phyloP scores from a whole-genome alignment of 2,797 vertebrate genomes.

The Chaenodraco wilsoni region DNA sequence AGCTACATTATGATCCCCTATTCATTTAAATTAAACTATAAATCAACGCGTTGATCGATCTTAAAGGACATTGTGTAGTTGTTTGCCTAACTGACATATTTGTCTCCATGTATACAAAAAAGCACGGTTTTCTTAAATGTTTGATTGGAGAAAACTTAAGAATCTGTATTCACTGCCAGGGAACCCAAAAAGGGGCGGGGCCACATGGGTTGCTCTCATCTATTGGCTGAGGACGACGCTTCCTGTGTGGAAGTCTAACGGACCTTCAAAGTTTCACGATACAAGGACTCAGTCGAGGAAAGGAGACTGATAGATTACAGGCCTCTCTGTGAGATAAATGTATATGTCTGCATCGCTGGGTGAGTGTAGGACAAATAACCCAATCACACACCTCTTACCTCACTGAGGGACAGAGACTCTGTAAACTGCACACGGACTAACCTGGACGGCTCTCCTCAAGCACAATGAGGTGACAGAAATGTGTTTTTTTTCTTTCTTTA shows the following conservation, averaged over 20 bases:
- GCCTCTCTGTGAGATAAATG: conserved; percentile 35
- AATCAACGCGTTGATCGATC: no score
- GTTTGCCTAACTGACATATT: no score
- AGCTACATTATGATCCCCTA: no score
- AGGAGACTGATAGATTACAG: background rate
- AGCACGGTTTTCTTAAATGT: no score
- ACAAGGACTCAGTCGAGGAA: conserved; percentile 1
- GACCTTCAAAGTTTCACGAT: conserved; percentile 42
- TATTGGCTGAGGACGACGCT: background rate
- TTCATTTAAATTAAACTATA: no score
- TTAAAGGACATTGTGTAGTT: no score
- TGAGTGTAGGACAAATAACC: conserved; percentile 39
- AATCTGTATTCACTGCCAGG: no score
- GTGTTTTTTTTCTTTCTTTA: conserved; percentile 54
- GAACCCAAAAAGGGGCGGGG: no score
- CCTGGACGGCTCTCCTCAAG: conserved; percentile 44
- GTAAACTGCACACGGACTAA: conserved; percentile 53
- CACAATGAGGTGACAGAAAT: conserved; percentile 37
- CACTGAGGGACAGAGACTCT: conserved; percentile 51
- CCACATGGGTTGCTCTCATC: background rate
- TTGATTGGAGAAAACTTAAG: no score
- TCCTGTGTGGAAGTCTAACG: conserved; percentile 18
- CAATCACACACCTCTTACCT: conserved; percentile 67
- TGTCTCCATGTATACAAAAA: no score
- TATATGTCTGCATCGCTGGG: conserved; percentile 24